phyloP scores from a whole-genome alignment of 2,113 vertebrate genomes.

The Microtus oregoni region DNA sequence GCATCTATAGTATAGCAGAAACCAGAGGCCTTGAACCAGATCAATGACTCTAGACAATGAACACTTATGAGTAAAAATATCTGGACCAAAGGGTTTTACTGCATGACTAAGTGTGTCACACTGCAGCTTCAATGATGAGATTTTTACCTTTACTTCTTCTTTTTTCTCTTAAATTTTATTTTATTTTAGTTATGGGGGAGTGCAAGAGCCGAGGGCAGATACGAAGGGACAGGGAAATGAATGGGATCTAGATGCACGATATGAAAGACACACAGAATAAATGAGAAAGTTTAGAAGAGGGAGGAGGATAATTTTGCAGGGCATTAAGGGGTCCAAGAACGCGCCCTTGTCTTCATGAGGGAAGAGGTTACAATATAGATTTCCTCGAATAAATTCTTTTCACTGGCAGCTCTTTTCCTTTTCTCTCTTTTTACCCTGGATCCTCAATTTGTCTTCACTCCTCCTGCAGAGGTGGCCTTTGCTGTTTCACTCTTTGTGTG shows the following conservation, averaged over 20 bases:
- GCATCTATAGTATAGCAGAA: neutral
- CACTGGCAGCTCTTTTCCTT: constrained; percentile 85
- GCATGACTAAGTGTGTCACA: neutral
- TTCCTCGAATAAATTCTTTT: constrained; percentile 89
- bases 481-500: constrained; percentile 59
- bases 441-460: neutral
- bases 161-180: neutral
- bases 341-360: constrained; percentile 84
- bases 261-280: neutral
- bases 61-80: neutral
- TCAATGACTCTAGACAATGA: neutral
- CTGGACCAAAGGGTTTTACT: neutral
- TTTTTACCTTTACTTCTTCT: neutral
- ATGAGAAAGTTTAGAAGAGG: neutral
- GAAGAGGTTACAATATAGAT: constrained; percentile 83
- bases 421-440: constrained; percentile 68
- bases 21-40: neutral
- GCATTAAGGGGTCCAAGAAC: constrained; percentile 84
- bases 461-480: constrained; percentile 26
- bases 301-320: constrained; percentile 70
- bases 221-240: neutral
- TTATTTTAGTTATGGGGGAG: neutral
- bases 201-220: neutral
- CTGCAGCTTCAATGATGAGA: neutral
- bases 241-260: neutral